A percentile compares a stretch with the other conserved stretches of the same genome.
Evolutionary conservation across 2,797 vertebrate genomes (phyloP).

Genomic region (Phoeniculus purpureus): DNA sequence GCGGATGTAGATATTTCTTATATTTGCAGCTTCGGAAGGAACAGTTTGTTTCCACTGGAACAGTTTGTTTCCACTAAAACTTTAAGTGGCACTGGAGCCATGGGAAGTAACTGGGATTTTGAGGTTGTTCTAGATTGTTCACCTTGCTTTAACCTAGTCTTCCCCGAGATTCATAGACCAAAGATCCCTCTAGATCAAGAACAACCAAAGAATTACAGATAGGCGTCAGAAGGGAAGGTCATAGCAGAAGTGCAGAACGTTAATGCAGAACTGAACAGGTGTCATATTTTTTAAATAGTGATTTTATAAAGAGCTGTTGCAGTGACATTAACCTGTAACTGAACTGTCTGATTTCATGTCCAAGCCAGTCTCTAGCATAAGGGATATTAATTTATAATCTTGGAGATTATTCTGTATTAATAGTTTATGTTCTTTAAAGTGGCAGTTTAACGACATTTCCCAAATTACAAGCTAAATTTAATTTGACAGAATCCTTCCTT

Average conservation of each 20-base stretch:
- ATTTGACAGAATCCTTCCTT: not conserved
- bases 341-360: not conserved
- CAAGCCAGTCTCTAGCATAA: not conserved
- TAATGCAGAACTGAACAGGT: not conserved
- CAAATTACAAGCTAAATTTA: not conserved
- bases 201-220: not conserved
- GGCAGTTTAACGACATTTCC: not conserved
- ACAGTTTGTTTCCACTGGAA: not conserved
- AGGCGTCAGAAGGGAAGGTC: not conserved
- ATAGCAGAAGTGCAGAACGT: not conserved
- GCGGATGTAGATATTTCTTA: not conserved
- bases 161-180: not conserved
- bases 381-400: not conserved
- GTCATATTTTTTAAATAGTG: not conserved
- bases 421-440: not conserved
- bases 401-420: not conserved
- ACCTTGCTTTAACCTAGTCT: not conserved
- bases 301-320: not conserved
- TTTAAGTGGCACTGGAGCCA: not conserved
- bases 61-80: not conserved
- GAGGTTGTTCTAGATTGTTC: not conserved
- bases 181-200: not conserved
- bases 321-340: not conserved
- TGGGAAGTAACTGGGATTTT: not conserved
- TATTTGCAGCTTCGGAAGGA: not conserved